These are phyloP conservation scores for Drosophila obscura DNA, from an alignment of 1,140 invertebrate genomes.

Conservation along the genomic window DNA sequence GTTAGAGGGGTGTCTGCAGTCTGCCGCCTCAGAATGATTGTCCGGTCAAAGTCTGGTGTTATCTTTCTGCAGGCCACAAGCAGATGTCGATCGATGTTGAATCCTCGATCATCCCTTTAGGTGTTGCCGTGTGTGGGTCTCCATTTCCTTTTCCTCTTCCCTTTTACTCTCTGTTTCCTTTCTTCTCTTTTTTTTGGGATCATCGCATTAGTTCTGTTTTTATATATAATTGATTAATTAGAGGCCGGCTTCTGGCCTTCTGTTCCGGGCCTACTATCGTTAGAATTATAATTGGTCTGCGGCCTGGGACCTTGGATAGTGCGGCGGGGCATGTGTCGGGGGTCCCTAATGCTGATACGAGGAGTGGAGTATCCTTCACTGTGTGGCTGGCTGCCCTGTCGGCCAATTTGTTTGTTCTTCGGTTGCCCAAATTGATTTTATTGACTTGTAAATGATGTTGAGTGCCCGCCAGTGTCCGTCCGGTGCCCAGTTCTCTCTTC, in stretches of 20 bases:
- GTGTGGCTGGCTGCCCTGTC: constrained; percentile 32
- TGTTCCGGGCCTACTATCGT: constrained; percentile 50
- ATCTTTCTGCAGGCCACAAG: not conserved
- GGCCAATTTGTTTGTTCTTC: constrained; percentile 73
- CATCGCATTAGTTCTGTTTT: constrained; percentile 70
- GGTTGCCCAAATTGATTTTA: constrained; percentile 71
- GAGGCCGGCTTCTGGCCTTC: constrained; percentile 66
- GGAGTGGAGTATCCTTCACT: constrained; percentile 2
- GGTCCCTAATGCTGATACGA: constrained; percentile 57
- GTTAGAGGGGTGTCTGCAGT: constrained; percentile 1
- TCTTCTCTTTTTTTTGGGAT: constrained; percentile 12
- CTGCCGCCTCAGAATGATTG: not conserved
- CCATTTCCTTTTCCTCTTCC: constrained; percentile 23
- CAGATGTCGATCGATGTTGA: constrained; percentile 29
- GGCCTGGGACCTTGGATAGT: constrained; percentile 39
- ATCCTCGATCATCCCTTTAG: constrained; percentile 22
- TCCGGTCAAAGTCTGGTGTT: not conserved
- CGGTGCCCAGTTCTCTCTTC: no score
- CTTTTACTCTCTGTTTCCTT: constrained; percentile 12
- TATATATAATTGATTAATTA: constrained; percentile 83
- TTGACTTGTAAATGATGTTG: constrained; percentile 79
- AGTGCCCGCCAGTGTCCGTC: constrained; percentile 5
- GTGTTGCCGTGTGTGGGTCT: no score
- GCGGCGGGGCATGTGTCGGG: constrained; percentile 40
- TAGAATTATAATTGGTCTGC: constrained; percentile 80